Evolutionary conservation across 2,888 invertebrate species (phyloP).

Genomic region (Pseudococcus jackbeardsleyi): DNA sequence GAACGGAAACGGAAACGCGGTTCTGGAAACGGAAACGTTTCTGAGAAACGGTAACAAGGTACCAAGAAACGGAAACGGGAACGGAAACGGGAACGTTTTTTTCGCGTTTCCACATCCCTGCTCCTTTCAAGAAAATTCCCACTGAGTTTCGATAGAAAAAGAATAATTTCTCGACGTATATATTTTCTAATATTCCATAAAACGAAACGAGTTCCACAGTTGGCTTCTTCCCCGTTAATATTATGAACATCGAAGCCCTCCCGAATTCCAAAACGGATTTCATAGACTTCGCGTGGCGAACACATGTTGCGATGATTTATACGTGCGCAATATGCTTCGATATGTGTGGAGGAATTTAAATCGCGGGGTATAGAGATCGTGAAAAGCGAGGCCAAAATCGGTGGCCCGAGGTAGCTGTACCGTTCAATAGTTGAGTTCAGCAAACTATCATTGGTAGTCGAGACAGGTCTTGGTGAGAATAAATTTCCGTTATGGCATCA

Average conservation of each 20-base stretch:
- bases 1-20: too few relatives aligned
- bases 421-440: too few relatives aligned
- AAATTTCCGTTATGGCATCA: neutral
- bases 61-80: too few relatives aligned
- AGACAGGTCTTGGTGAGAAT: neutral
- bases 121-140: neutral
- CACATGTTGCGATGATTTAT: conserved; percentile 35
- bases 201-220: neutral
- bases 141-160: neutral
- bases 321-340: neutral
- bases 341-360: too few relatives aligned
- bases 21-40: too few relatives aligned
- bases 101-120: too few relatives aligned
- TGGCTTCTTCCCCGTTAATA: neutral
- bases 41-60: too few relatives aligned
- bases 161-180: neutral
- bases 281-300: neutral
- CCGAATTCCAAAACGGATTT: neutral
- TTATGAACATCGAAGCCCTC: neutral
- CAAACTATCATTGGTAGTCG: neutral
- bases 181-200: neutral
- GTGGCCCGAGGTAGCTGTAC: too few relatives aligned
- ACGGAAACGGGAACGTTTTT: too few relatives aligned
- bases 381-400: too few relatives aligned
- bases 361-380: too few relatives aligned